Percentiles rank a stretch among this genome's conserved stretches.
phyloP scores from a whole-genome alignment of 2,888 invertebrate genomes.

The Ernsta delagoae region DNA sequence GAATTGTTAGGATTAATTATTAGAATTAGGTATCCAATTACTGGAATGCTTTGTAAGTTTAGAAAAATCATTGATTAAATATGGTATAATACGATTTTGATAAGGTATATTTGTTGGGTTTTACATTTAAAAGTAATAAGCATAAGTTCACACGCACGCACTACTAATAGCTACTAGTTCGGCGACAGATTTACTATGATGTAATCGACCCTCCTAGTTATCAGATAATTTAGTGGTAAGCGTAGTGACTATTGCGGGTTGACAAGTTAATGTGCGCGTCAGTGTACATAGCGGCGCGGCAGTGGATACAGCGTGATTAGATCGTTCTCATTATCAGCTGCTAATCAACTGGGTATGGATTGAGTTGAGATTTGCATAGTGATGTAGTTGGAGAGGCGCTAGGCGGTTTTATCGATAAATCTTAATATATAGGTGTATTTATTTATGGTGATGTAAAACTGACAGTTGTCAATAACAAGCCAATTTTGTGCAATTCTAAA shows the following conservation, averaged over 20 bases:
- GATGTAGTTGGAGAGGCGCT: not conserved
- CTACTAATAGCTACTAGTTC: too few relatives aligned
- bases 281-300: slow-evolving; percentile 46
- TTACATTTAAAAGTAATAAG: too few relatives aligned
- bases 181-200: slow-evolving; percentile 11
- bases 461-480: not conserved
- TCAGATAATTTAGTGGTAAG: slow-evolving; percentile 39
- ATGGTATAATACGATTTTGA: too few relatives aligned
- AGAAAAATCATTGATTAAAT: too few relatives aligned
- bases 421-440: not conserved
- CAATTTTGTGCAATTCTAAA: not conserved
- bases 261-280: slow-evolving; percentile 53
- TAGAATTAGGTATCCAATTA: too few relatives aligned
- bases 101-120: too few relatives aligned
- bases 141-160: too few relatives aligned
- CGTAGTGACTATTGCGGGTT: slow-evolving; percentile 48
- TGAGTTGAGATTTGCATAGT: slow-evolving; percentile 21
- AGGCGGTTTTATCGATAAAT: slow-evolving; percentile 1
- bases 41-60: too few relatives aligned
- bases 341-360: slow-evolving; percentile 36
- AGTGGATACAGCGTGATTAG: slow-evolving; percentile 48
- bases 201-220: slow-evolving; percentile 23
- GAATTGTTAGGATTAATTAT: too few relatives aligned
- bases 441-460: not conserved
- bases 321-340: slow-evolving; percentile 44